Evolutionary conservation across 2,113 vertebrate genomes (phyloP), one percentile per base, ranked within the genome.

Genomic region (Pica pica): DNA sequence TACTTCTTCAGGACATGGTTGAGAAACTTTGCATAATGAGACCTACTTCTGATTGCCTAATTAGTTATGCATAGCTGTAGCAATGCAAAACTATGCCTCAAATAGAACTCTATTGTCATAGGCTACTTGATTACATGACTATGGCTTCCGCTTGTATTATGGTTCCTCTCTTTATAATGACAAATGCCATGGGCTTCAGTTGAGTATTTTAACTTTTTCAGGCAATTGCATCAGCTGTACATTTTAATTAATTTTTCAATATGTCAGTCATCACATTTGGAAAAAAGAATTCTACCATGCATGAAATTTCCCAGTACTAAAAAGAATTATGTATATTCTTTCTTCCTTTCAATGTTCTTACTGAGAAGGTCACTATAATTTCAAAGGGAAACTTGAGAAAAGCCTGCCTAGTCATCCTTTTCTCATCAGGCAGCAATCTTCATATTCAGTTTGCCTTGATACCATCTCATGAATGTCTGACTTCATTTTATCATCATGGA

Each of bases 11-110:
- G 91, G 89, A 92, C 57, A 71, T 74, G 77, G 89, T 76, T 94
- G 78, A 95, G 89, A 76, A 96, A 89, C 75, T 97, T 88, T 95
- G 78, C 83, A 95, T 94, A 94, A 94, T 91, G 87, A 96, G 88
- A 93, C 91, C 89, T 95, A 79, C 71, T 94, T 94, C 81, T 93
- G 91, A 93, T 97, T 94, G 76, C 85, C 92, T 96, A 81, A 96
- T 97, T 96, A 97, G 90, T 93, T 96, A 94, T 94, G 78, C 70
- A 68, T 84, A 84, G 60, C 76, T 89, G 81, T 71, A 95, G 70
- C 53, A 81, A 90, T 87, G 92, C 83, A 93, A 93, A 95, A 86
- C 63, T 70, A 35, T 93, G 87, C 89, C 84, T 90, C 68, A 93
- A 96, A 92, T 78, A 90, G 96, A 96, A 95, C 75, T 68, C 74